These are phyloP conservation scores for Psephotus haematonotus DNA, from an alignment of 2,113 vertebrate genomes.

Conservation along the genomic window DNA sequence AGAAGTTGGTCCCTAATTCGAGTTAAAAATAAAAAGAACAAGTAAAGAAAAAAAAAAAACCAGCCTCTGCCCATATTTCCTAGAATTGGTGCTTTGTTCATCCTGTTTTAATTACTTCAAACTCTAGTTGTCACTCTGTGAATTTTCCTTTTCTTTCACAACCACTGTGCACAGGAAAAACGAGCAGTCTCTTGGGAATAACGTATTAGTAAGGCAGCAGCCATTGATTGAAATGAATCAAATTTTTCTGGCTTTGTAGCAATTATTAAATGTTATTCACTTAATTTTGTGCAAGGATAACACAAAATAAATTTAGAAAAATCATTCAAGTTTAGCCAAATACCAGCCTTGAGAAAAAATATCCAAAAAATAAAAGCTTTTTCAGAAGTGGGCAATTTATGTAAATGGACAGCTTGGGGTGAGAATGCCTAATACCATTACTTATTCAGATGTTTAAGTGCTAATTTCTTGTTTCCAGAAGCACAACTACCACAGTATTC, in stretches of 20 bases:
- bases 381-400: neutral
- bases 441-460: neutral
- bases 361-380: neutral
- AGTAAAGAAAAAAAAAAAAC: slow-evolving; percentile 23
- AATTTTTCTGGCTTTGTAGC: neutral
- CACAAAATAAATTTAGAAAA: neutral
- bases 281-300: neutral
- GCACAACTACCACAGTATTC: neutral
- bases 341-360: neutral
- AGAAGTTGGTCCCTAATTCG: neutral
- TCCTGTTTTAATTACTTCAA: slow-evolving; percentile 26
- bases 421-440: neutral
- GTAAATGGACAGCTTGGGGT: neutral
- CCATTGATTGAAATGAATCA: neutral
- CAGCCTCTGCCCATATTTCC: slow-evolving; percentile 8
- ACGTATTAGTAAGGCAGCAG: neutral
- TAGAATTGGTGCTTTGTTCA: slow-evolving; percentile 33
- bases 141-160: slow-evolving; percentile 26
- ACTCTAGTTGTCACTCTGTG: neutral
- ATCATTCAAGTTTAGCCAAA: neutral
- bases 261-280: neutral
- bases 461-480: neutral
- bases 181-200: neutral
- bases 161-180: neutral
- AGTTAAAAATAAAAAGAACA: slow-evolving; percentile 53